A percentile compares a stretch with the other conserved stretches of the same genome.
Conservation (phyloP, 1,140 invertebrate species). For the Samia ricini region DNA sequence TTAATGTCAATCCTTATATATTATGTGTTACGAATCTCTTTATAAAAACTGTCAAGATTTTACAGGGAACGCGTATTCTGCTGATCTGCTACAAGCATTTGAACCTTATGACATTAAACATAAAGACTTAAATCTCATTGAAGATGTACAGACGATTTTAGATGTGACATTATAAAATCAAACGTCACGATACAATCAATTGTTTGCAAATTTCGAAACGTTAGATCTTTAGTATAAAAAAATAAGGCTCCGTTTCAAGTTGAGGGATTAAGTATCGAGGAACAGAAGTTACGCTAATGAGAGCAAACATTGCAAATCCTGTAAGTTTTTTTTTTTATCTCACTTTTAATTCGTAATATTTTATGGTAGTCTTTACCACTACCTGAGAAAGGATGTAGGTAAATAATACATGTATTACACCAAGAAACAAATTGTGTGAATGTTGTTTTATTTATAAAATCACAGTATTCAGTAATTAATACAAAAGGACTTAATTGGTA, state of each 20-base stretch:
- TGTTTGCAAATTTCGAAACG: conserved; percentile 34
- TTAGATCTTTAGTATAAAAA: neutral
- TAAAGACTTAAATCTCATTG: conserved; percentile 10
- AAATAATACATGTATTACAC: too few species aligned
- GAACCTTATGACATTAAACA: conserved; percentile 9
- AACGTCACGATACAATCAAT: conserved; percentile 36
- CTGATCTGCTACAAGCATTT: neutral
- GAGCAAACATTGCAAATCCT: neutral
- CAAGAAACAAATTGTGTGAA: too few species aligned
- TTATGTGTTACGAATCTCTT: conserved; percentile 21
- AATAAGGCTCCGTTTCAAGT: conserved; percentile 15
- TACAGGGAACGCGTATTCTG: neutral
- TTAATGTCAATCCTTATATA: conserved; percentile 43
- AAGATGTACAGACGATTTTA: conserved; percentile 2
- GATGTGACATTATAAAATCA: conserved; percentile 27
- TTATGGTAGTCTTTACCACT: neutral
- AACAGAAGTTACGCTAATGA: neutral
- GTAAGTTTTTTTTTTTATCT: neutral
- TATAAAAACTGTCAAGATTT: conserved; percentile 6
- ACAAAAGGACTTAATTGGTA: too few species aligned
- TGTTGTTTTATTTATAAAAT: too few species aligned
- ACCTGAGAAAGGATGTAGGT: neutral
- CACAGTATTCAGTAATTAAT: too few species aligned
- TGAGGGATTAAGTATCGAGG: neutral
- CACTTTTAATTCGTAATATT: neutral